phyloP scores from a whole-genome alignment of 2,113 vertebrate genomes.

The Nerophis lumbriciformis region DNA sequence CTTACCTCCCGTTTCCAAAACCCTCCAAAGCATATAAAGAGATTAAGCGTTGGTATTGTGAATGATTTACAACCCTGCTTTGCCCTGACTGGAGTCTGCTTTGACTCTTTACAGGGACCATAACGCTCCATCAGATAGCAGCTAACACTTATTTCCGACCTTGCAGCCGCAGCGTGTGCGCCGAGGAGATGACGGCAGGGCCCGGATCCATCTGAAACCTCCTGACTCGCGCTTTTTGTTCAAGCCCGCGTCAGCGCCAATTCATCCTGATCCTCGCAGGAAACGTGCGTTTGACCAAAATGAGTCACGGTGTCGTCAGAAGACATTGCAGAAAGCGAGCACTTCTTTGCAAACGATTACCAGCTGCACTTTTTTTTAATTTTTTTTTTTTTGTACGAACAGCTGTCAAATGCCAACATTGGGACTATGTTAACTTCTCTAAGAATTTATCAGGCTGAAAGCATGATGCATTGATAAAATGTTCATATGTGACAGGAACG shows the following conservation, averaged over 20 bases:
- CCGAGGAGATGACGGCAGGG: background rate
- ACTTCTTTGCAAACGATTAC: background rate
- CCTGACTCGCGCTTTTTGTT: conserved; percentile 2
- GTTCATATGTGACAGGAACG: too few relatives aligned
- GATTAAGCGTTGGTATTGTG: conserved; percentile 50
- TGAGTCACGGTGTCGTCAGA: conserved; percentile 12
- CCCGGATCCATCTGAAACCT: background rate
- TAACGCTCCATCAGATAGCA: conserved; percentile 44
- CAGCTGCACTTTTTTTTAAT: background rate
- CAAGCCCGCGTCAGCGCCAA: background rate
- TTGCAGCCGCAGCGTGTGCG: background rate
- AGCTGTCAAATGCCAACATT: background rate
- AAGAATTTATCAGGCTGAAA: too few relatives aligned
- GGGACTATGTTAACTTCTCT: background rate
- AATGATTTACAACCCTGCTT: conserved; percentile 55
- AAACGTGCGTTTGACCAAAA: conserved; percentile 4
- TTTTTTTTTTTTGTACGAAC: background rate
- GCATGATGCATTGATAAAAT: too few relatives aligned
- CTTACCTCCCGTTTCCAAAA: conserved; percentile 30
- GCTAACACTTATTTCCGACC: conserved; percentile 46
- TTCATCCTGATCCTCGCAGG: conserved; percentile 7
- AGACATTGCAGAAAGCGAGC: background rate
- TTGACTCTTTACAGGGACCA: conserved; percentile 37
- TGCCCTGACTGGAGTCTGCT: conserved; percentile 36
- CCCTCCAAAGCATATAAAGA: conserved; percentile 40